phyloP scores from a whole-genome alignment of 1,140 invertebrate species.

The Pachypeltis micranthus region DNA sequence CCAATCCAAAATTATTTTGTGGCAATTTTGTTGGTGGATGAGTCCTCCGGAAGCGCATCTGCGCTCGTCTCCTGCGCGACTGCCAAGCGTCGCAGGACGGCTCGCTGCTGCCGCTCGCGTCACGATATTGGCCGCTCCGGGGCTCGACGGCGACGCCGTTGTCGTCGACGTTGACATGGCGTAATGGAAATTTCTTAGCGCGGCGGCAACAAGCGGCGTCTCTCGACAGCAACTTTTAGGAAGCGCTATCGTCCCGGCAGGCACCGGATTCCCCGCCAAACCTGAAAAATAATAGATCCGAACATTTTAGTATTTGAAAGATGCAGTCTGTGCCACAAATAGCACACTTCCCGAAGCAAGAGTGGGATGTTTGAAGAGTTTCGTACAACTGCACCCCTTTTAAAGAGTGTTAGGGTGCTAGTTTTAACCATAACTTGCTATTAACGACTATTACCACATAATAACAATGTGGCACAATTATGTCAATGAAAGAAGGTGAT shows the following conservation, averaged over 20 bases:
- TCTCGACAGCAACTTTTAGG: conserved; percentile 26
- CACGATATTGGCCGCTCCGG: conserved; percentile 3
- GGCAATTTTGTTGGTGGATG: conserved; percentile 35
- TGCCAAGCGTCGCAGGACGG: conserved; percentile 9
- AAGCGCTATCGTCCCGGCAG: conserved; percentile 15
- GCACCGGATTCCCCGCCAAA: background rate
- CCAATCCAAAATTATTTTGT: conserved; percentile 59
- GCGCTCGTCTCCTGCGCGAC: background rate
- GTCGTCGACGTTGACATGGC: conserved; percentile 18
- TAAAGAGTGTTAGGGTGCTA: no score
- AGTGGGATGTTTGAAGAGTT: no score
- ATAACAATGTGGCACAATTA: no score
- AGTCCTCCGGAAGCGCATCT: conserved; percentile 33
- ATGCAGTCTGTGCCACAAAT: no score
- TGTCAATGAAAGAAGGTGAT: no score
- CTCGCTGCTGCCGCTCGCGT: conserved; percentile 10
- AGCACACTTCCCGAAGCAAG: no score
- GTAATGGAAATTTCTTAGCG: conserved; percentile 21
- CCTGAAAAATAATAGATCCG: no score
- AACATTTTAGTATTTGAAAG: no score
- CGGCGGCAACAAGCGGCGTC: conserved; percentile 21
- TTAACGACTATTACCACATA: no score
- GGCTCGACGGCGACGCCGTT: conserved; percentile 13
- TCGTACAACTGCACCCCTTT: no score
- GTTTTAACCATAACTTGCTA: no score